Percentiles rank a stretch among this genome's conserved stretches.
These are phyloP conservation scores for Pithys albifrons DNA, from an alignment of 2,113 vertebrate species.

Conservation along the genomic window DNA sequence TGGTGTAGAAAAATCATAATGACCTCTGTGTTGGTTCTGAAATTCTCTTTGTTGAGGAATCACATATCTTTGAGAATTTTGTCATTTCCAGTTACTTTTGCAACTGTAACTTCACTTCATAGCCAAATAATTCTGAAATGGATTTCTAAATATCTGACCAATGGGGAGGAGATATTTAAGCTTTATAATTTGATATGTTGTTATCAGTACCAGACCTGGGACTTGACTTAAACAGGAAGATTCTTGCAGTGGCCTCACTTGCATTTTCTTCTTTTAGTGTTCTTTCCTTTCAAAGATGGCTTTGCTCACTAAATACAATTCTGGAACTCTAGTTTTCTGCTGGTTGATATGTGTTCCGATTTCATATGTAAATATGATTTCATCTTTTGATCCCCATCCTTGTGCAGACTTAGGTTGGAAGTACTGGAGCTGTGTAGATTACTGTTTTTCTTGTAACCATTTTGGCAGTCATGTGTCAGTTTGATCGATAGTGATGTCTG, in stretches of 20 bases:
- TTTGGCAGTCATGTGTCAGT: constrained; percentile 69
- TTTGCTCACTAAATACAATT: neutral
- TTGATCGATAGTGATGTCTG: constrained; percentile 71
- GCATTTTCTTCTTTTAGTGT: neutral
- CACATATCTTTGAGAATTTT: neutral
- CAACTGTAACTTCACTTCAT: neutral
- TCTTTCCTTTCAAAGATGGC: neutral
- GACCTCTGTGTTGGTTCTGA: neutral
- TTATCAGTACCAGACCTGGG: neutral
- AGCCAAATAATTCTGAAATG: neutral
- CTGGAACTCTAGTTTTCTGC: neutral
- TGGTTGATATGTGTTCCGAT: neutral
- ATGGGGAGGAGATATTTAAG: neutral
- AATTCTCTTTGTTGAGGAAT: neutral
- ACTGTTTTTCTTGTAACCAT: constrained; percentile 49
- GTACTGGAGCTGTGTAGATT: neutral
- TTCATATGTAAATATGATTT: constrained; percentile 6
- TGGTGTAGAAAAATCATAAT: neutral
- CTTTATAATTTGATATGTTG: neutral
- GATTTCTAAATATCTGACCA: neutral
- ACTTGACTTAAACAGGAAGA: neutral
- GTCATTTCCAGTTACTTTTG: neutral
- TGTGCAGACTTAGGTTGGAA: constrained; percentile 1
- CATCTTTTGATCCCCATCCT: neutral
- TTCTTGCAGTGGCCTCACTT: neutral